Conservation (phyloP, 2,888 invertebrate species). For the Chydorus sphaericus region DNA sequence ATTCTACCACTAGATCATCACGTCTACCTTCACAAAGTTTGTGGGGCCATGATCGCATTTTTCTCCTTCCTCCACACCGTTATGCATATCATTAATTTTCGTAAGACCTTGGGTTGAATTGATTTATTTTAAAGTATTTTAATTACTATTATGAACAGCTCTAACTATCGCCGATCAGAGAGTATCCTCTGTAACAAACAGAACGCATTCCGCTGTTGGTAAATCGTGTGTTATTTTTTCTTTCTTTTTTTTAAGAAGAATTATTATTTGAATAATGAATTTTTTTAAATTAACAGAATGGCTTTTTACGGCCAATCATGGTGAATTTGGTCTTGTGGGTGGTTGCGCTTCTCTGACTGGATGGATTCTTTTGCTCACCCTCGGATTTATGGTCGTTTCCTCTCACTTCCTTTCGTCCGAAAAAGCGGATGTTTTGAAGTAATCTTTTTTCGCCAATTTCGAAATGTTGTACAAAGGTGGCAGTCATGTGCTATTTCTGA, state of each 20-base stretch:
- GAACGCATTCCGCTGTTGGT: background rate
- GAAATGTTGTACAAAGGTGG: background rate
- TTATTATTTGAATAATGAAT: background rate
- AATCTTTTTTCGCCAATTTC: conserved; percentile 16
- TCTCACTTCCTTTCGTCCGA: conserved; percentile 75
- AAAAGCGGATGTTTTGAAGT: conserved; percentile 82
- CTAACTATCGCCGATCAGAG: background rate
- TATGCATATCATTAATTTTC: conserved; percentile 77
- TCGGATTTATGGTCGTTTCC: conserved; percentile 62
- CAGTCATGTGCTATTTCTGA: too few relatives aligned
- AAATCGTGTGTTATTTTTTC: background rate
- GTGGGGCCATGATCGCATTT: conserved; percentile 59
- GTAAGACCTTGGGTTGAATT: too few relatives aligned
- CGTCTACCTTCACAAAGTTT: conserved; percentile 81
- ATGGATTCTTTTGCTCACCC: conserved; percentile 49
- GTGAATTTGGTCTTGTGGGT: conserved; percentile 55
- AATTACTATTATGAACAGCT: background rate
- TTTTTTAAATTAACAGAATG: conserved; percentile 38
- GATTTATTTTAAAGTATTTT: background rate
- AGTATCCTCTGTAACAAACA: background rate
- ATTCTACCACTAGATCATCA: conserved; percentile 79
- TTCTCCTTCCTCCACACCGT: conserved; percentile 63
- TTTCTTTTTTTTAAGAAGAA: background rate
- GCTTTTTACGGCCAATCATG: conserved; percentile 60
- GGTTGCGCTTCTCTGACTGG: conserved; percentile 82